phyloP scores from a whole-genome alignment of 2,113 vertebrate species.

The Eudorcas thomsonii region DNA sequence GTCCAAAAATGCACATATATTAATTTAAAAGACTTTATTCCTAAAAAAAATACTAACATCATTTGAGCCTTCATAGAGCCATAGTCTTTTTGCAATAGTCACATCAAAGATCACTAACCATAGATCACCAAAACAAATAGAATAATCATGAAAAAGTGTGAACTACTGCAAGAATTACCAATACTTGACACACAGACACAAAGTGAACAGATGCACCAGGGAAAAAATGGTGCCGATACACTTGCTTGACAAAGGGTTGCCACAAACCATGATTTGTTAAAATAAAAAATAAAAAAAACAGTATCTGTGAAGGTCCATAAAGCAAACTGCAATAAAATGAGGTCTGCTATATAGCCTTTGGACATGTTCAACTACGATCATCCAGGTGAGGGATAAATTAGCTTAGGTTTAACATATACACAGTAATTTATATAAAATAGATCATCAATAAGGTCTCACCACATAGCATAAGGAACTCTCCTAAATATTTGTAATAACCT shows the following conservation, averaged over 20 bases:
- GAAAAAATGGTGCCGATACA: not conserved
- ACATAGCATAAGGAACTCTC: not conserved
- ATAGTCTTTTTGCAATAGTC: not conserved
- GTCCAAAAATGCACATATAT: not conserved
- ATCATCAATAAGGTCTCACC: not conserved
- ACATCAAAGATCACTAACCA: not conserved
- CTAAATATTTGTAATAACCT: not conserved
- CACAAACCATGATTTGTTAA: not conserved
- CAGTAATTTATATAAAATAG: not conserved
- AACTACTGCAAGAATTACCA: not conserved
- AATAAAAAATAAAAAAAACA: not conserved
- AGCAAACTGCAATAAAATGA: not conserved
- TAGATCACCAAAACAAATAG: not conserved
- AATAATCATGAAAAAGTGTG: not conserved
- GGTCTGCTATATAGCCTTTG: not conserved
- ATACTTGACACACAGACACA: not conserved
- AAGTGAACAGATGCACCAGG: not conserved
- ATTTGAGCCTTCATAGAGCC: not conserved
- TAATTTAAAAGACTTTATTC: not conserved
- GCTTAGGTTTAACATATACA: not conserved
- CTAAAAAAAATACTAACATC: not conserved
- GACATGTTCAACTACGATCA: not conserved
- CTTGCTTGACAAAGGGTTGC: not conserved
- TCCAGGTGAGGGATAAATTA: not conserved
- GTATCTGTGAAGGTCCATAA: not conserved